Evolutionary conservation across 2,113 vertebrate genomes (phyloP).

Genomic region (Plectropomus leopardus): DNA sequence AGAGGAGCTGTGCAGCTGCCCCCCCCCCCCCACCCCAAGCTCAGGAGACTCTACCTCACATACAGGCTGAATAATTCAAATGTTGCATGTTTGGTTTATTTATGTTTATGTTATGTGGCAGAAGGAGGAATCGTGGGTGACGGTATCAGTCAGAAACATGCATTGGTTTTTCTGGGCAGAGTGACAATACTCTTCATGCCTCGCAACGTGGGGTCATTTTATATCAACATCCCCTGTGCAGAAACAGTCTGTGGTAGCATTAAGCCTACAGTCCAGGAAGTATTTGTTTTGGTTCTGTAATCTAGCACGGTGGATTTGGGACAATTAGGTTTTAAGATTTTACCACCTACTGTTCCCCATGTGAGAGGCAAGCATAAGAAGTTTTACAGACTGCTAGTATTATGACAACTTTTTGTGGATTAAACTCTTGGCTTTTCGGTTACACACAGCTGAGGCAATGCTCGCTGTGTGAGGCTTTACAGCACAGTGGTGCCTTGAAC

Average conservation of each 20-base stretch:
- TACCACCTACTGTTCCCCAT: constrained; percentile 9
- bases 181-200: constrained; percentile 13
- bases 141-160: neutral
- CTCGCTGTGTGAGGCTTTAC: neutral
- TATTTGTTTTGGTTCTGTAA: neutral
- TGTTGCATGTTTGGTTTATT: constrained; percentile 37
- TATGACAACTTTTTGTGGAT: neutral
- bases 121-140: constrained; percentile 8
- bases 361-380: neutral
- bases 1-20: constrained; percentile 34
- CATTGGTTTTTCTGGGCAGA: constrained; percentile 1
- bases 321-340: neutral
- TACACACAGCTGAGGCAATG: neutral
- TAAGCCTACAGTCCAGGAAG: constrained; percentile 1
- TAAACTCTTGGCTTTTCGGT: neutral
- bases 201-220: constrained; percentile 1
- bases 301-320: constrained; percentile 7
- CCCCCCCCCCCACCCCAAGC: too few relatives aligned
- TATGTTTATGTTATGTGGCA: constrained; percentile 38
- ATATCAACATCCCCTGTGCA: neutral
- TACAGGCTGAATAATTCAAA: constrained; percentile 51
- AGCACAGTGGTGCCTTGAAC: neutral
- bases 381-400: neutral
- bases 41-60: constrained; percentile 6
- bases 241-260: neutral